Conservation (phyloP, 2,113 vertebrate genomes). For the Hippoglossus stenolepis region DNA sequence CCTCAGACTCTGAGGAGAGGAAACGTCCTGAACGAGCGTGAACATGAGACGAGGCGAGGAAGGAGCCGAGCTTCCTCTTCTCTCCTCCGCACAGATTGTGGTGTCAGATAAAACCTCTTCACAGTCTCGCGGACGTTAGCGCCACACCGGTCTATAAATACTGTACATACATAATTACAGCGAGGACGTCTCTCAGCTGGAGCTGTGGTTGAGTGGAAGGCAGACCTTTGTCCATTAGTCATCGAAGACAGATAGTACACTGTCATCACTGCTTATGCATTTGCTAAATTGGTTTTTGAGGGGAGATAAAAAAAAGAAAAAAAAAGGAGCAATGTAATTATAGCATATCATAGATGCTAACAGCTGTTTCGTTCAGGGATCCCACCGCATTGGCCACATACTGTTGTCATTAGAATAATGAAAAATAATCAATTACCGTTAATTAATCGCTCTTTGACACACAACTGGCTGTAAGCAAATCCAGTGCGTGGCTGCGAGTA, state of each 20-base stretch:
- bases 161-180: conserved; percentile 26
- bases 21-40: no score
- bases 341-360: conserved; percentile 72
- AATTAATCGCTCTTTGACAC: conserved; percentile 82
- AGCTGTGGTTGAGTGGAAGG: conserved; percentile 3
- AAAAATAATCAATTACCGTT: conserved; percentile 84
- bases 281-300: conserved; percentile 71
- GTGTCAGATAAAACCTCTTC: not conserved
- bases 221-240: conserved; percentile 56
- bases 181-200: conserved; percentile 8
- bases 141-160: conserved; percentile 24
- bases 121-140: not conserved
- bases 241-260: conserved; percentile 36
- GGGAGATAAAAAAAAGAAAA: not conserved
- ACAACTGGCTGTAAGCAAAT: conserved; percentile 74
- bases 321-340: conserved; percentile 50
- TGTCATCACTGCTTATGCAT: conserved; percentile 61
- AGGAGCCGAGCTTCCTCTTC: not conserved
- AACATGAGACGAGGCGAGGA: no score
- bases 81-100: no score
- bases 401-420: conserved; percentile 83
- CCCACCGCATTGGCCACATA: conserved; percentile 53
- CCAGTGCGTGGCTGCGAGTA: conserved; percentile 26
- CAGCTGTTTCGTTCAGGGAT: conserved; percentile 76
- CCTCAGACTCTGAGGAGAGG: no score